Evolutionary conservation across 92 coral and sea anemone species (phyloP).

Genomic region (Siderastrea siderea): DNA sequence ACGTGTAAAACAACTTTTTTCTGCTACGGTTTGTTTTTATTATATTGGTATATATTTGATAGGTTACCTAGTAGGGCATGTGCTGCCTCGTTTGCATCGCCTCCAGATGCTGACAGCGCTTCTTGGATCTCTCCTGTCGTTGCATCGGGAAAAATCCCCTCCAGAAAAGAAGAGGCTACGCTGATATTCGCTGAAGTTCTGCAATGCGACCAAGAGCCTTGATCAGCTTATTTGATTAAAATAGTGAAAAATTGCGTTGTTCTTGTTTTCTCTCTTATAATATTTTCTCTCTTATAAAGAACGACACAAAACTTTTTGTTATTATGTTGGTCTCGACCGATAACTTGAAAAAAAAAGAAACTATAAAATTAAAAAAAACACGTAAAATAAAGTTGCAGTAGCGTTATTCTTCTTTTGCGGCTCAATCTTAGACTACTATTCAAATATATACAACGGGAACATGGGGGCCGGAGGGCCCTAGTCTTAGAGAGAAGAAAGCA

Average conservation of each 20-base stretch:
- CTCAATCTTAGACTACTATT: neutral
- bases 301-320: too few species aligned
- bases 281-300: too few species aligned
- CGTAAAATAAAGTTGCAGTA: constrained; percentile 3
- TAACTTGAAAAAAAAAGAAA: neutral
- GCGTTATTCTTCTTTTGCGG: constrained; percentile 7
- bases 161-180: constrained; percentile 31
- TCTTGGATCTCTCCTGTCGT: constrained; percentile 35
- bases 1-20: too few species aligned
- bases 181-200: constrained; percentile 13
- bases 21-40: too few species aligned
- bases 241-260: neutral
- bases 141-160: constrained; percentile 54
- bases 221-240: neutral
- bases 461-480: too few species aligned
- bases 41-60: too few species aligned
- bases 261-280: too few species aligned
- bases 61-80: constrained; percentile 11
- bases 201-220: constrained; percentile 11
- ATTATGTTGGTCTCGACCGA: too few species aligned
- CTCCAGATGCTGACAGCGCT: constrained; percentile 35
- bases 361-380: constrained; percentile 13
- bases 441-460: too few species aligned
- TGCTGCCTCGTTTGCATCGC: constrained; percentile 24
- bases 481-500: too few species aligned